Evolutionary conservation across 2,797 vertebrate species (phyloP), one percentile per base, ranked within the genome.

Genomic region (Sebastes miniatus): DNA sequence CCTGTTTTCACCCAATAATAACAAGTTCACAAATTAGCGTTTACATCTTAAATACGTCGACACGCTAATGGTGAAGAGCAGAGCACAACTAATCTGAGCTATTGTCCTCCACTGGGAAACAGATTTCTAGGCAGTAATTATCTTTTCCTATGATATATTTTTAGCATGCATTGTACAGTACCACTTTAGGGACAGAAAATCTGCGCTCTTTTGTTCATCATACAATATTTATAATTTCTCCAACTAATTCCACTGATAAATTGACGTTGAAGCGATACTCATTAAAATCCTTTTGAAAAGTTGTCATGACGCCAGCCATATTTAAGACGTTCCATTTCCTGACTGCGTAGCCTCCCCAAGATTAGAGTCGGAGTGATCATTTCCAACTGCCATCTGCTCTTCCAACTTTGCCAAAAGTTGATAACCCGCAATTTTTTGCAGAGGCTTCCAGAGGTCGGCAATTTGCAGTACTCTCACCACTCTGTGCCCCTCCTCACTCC

Each of bases 1-100:
- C 77, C 83, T 91, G 88, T 83, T 58, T 74, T 67, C 29, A 64
- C 20, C 65, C 73, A 67, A 14, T 81, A 78, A 89, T 83, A 77
- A 88, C 32, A 22, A 59, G 20, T 69, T 70, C n/a, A 22, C 68
- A 82, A 88, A 88, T 82, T 43, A 75, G 71, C 47, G 62, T 83
- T 90, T 83, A 70, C 70, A 58, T 73, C 29, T 43, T 75, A 79
- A 68, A 69, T 43, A 18, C 62, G 32, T 76, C 4, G 25, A 47
- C 64, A 47, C n/a, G 61, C 70, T 68, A 31, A 81, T 31, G n/a
- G 36, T 34, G 27, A 85, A 34, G 34, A 75, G 25, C 57, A 56
- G 57, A 63, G 39, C 39, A 64, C 67, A 72, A 14, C 25, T 70
- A 80, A 82, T 73, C 9, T 18, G 72, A 58, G 24, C 62, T 68